These are phyloP conservation scores for Graphium colonna DNA, from an alignment of 2,888 invertebrate species.

Conservation along the genomic window DNA sequence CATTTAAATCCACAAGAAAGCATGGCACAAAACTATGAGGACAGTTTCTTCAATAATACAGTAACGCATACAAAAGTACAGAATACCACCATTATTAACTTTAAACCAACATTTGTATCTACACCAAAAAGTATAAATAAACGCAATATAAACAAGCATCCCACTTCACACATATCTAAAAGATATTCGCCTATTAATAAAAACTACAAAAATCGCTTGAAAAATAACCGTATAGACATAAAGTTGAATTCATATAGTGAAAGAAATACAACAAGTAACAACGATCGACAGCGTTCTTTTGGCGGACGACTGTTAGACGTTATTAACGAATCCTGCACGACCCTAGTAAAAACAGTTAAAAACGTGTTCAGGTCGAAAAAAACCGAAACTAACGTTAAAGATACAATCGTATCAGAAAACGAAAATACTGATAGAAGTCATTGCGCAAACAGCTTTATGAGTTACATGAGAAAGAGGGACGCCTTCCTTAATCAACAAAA, in stretches of 20 bases:
- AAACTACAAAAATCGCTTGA: slow-evolving; percentile 5
- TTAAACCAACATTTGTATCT: slow-evolving; percentile 48
- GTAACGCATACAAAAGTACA: slow-evolving; percentile 4
- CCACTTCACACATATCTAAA: not conserved
- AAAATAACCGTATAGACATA: slow-evolving; percentile 7
- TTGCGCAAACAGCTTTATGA: slow-evolving; percentile 53
- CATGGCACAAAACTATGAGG: not conserved
- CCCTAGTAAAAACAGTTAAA: slow-evolving; percentile 54
- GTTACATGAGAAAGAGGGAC: slow-evolving; percentile 58
- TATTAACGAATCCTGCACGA: slow-evolving; percentile 61
- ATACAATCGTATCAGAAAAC: slow-evolving; percentile 12
- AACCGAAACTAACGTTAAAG: slow-evolving; percentile 15
- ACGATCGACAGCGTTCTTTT: slow-evolving; percentile 32
- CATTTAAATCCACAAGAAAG: not conserved
- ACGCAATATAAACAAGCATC: slow-evolving; percentile 11
- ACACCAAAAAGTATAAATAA: slow-evolving; percentile 43
- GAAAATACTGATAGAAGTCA: slow-evolving; percentile 22
- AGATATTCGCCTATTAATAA: slow-evolving; percentile 4
- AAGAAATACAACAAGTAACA: slow-evolving; percentile 11
- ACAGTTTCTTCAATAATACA: not conserved
- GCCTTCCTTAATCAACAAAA: slow-evolving; percentile 36
- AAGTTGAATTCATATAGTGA: slow-evolving; percentile 5
- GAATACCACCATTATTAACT: slow-evolving; percentile 31
- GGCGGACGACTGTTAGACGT: slow-evolving; percentile 50
- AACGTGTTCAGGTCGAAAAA: slow-evolving; percentile 50